Base-by-base conservation (phyloP, 2,113 vertebrate genomes). In the Polypterus bichir region DNA sequence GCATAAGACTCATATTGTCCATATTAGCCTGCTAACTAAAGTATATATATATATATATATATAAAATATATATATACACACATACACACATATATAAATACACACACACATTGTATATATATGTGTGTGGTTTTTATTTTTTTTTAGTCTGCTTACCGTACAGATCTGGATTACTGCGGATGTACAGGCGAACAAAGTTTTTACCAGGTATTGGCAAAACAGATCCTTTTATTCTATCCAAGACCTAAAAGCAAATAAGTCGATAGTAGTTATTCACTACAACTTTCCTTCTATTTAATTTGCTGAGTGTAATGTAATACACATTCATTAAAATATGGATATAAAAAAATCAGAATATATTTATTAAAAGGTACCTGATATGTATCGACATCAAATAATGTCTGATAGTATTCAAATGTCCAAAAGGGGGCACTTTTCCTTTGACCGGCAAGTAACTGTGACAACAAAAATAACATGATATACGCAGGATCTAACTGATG, bases 381-480 rank as follows among this genome's bases (percentile, higher is more conserved):
- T 0, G 92, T 97, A 64, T 98, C 94, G 61, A 98, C 86, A 68
- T 98, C 90, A 5, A 98, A 98, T 74, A 96, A 95, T 0, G 74
- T 88, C 71, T 98, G 94, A 70, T 98, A 98, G 74, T 95, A 98
- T 11, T 97, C 94, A 77, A 99, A 94, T 0, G 94, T 92, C 96
- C 94, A 99, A 80, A 99, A 97, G 48, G 94, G 90, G 47, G 83
- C 83, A 71, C 73, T 91, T 83, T 91, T 93, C 84, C 88, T 94
- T 74, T 93, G 81, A 62, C 88, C 89, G 6, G 90, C 84, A 66
- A 97, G 90, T 69, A 99, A 83, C 94, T 98, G 65, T 54, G 61
- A 46, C 2, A 67, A 9, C 60, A 48, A 65, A 63, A 76, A 57
- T 67, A 59, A 8, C 10, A 55, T 0, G 0, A 4, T 44, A 4